Conservation (phyloP, 30 jellyfish, hydroid and myxozoan genomes). For the Morbakka virulenta region DNA sequence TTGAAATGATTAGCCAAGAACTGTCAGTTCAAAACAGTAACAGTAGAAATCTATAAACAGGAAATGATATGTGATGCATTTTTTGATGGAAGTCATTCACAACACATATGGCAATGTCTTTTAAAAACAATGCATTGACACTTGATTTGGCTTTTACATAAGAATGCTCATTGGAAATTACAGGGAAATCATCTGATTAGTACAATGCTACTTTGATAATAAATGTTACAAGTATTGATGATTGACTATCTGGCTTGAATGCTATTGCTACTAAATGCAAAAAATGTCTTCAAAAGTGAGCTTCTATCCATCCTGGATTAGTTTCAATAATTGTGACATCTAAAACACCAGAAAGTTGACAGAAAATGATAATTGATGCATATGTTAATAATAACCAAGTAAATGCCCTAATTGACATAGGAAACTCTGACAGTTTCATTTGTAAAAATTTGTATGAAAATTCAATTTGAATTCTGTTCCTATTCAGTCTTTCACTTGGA, state of each 20-base stretch:
- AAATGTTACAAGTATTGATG: no score
- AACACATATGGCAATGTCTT: neutral
- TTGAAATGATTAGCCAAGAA: neutral
- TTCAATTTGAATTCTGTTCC: neutral
- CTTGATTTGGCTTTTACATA: neutral
- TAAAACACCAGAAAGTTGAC: neutral
- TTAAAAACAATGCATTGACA: neutral
- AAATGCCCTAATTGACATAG: constrained; percentile 34
- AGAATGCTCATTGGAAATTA: neutral
- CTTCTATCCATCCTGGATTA: neutral
- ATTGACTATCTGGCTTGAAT: no score
- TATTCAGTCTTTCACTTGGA: neutral
- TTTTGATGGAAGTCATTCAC: neutral
- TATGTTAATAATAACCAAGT: neutral
- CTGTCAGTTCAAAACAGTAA: no score
- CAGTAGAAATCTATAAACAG: no score
- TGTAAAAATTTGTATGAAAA: neutral
- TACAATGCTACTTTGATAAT: no score
- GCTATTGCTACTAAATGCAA: no score
- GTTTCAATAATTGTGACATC: neutral
- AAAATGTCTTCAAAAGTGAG: neutral
- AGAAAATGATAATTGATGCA: neutral
- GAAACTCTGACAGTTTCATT: constrained; percentile 21
- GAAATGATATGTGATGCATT: no score
- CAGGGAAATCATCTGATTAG: no score